Base-by-base conservation (phyloP, 53 echinoderm and acorn worm genomes). In the Holothuria leucospilota region DNA sequence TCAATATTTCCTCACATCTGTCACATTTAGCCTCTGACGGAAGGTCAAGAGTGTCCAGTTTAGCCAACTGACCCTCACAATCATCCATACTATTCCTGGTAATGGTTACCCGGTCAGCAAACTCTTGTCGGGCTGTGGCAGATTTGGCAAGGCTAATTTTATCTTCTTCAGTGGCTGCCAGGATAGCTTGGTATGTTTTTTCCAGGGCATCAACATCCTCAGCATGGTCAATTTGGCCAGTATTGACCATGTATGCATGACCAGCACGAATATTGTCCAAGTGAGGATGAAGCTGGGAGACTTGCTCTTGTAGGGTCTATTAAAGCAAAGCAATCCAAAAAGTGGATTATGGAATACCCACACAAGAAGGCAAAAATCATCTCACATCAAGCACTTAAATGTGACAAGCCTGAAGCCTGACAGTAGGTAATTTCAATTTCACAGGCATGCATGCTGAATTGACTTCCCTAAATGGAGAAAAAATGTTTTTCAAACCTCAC, bases 221-320 rank as follows among this genome's bases (percentile, higher is more conserved):
- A 15, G 82, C 82, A 24, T 94, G 95, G 66, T 92, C 89, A 60
- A 93, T 90, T 81, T 97, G 98, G 60, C 92, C 98, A 74, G 78
- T 70, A 56, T 49, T 80, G 20, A 85, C 82, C 93, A 95, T 93
- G 85, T 85, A 82, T 39, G 72, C 90, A 23, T 68, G 68, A 67
- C 83, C 74, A 63, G 73, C 56, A 18, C 84, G 84, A 59, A 94
- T 90, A 63, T 83, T 72, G 18, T 91, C 90, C 77, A 97, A 85
- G 15, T 90, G 88, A 68, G 90, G 67, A 56, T 95, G 95, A 5
- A 91, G 92, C 34, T 49, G 69, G 30, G 84, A 29, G 12, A 96
- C 52, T 80, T 84, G 88, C 58, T 83, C 85, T 82, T 91, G 77
- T n/a, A 96, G 83, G 18, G 90, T 92, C 96, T 96, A 65, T 38